Conservation (phyloP, 2,888 invertebrate genomes). For the Arrhopalites spinosus region DNA sequence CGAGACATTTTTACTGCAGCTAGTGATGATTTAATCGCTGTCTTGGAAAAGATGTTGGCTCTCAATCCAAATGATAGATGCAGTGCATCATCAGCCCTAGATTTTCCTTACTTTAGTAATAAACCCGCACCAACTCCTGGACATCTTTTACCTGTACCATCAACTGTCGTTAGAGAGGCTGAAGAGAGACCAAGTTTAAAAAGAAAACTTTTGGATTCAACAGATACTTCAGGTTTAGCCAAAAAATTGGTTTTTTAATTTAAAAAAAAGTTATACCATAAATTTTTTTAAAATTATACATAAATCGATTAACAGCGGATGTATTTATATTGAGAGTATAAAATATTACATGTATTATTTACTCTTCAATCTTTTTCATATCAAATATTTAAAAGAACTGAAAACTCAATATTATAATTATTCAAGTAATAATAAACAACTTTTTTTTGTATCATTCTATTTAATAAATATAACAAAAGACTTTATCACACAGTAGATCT, state of each 20-base stretch:
- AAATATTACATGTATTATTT: too few relatives aligned
- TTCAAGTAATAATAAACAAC: too few relatives aligned
- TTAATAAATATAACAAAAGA: too few relatives aligned
- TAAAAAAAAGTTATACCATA: background rate
- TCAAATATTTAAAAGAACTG: too few relatives aligned
- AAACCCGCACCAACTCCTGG: conserved; percentile 87
- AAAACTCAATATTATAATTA: too few relatives aligned
- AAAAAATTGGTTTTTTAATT: conserved; percentile 49
- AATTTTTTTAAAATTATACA: too few relatives aligned
- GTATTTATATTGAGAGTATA: background rate
- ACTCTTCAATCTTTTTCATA: too few relatives aligned
- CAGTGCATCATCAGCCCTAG: conserved; percentile 80
- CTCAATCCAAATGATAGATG: conserved; percentile 83
- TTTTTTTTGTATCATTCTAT: too few relatives aligned
- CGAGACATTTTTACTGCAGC: conserved; percentile 95
- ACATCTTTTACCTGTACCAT: conserved; percentile 79
- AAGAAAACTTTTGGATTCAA: conserved; percentile 73
- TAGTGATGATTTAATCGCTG: conserved; percentile 82
- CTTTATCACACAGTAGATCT: too few relatives aligned
- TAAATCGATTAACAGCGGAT: too few relatives aligned
- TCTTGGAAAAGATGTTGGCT: conserved; percentile 76
- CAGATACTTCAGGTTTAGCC: conserved; percentile 61
- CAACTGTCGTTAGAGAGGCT: conserved; percentile 66
- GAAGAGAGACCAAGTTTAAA: conserved; percentile 73
- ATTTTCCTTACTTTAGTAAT: conserved; percentile 88